A percentile compares a stretch with the other conserved stretches of the same genome.
phyloP scores from a whole-genome alignment of 2,113 vertebrate genomes.

The Phalacrocorax brasilianus region DNA sequence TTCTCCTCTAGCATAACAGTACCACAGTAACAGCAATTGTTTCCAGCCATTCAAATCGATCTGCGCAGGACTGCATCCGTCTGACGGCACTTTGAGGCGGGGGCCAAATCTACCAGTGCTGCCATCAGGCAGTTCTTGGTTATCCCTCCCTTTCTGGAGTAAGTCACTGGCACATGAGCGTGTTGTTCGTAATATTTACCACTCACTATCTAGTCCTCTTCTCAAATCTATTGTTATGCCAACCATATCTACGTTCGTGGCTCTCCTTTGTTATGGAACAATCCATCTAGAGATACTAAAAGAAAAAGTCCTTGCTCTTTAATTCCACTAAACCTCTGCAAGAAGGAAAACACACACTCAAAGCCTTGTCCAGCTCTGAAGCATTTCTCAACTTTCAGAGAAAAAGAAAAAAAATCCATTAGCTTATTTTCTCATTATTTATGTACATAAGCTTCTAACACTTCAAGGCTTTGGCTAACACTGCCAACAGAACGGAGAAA shows the following conservation, averaged over 20 bases:
- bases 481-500: neutral
- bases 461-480: neutral
- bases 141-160: neutral
- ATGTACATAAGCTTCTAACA: neutral
- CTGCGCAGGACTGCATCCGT: neutral
- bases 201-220: neutral
- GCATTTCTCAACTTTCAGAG: neutral
- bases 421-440: neutral
- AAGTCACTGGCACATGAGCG: neutral
- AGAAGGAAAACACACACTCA: neutral
- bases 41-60: neutral
- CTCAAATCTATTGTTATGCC: neutral
- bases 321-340: neutral
- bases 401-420: neutral
- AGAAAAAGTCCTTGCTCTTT: neutral
- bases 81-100: neutral
- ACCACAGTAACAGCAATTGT: neutral
- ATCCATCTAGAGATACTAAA: neutral
- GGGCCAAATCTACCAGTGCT: neutral
- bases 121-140: neutral
- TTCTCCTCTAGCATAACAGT: neutral
- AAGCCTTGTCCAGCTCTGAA: neutral
- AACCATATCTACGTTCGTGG: neutral
- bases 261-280: neutral
- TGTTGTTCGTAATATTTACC: neutral